These are phyloP conservation scores for Oryzias curvinotus DNA, from an alignment of 2,113 vertebrate species.

Conservation along the genomic window DNA sequence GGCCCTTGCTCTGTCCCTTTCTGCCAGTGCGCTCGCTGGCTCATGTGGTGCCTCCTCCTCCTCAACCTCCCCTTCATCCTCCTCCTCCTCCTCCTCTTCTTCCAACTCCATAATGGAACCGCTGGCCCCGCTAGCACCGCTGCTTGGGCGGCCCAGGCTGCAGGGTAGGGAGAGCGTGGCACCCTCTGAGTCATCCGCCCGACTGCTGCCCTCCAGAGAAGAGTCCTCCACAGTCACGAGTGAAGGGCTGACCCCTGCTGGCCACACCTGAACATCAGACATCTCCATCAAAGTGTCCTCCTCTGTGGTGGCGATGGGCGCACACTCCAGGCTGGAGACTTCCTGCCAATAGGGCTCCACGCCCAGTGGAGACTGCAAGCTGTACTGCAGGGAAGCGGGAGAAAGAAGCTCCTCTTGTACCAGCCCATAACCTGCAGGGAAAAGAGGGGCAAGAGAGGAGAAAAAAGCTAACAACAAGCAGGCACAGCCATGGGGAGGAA, in stretches of 20 bases:
- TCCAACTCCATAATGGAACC: constrained; percentile 92
- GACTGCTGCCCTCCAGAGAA: constrained; percentile 95
- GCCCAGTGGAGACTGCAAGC: constrained; percentile 91
- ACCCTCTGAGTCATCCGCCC: constrained; percentile 91
- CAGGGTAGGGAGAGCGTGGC: constrained; percentile 84
- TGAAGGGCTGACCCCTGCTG: constrained; percentile 89
- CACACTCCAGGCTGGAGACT: constrained; percentile 91
- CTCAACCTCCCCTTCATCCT: constrained; percentile 73
- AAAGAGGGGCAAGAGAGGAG: constrained; percentile 65
- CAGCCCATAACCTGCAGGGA: constrained; percentile 91
- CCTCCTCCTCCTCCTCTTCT: constrained; percentile 95
- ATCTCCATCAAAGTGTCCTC: constrained; percentile 95
- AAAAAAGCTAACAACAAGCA: constrained; percentile 75
- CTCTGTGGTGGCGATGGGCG: constrained; percentile 92
- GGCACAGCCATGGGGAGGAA: constrained; percentile 52
- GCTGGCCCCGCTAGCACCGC: constrained; percentile 79
- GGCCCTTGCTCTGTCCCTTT: constrained; percentile 71
- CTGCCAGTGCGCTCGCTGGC: constrained; percentile 43
- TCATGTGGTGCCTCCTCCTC: constrained; percentile 80
- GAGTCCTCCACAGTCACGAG: constrained; percentile 98
- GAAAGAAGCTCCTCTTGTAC: constrained; percentile 97
- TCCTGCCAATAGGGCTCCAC: constrained; percentile 97
- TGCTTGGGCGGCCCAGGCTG: constrained; percentile 80
- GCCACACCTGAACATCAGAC: constrained; percentile 97
- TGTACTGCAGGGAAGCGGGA: constrained; percentile 95